Base-by-base conservation (phyloP, 2,888 invertebrate genomes). In the Cordilura impudica region DNA sequence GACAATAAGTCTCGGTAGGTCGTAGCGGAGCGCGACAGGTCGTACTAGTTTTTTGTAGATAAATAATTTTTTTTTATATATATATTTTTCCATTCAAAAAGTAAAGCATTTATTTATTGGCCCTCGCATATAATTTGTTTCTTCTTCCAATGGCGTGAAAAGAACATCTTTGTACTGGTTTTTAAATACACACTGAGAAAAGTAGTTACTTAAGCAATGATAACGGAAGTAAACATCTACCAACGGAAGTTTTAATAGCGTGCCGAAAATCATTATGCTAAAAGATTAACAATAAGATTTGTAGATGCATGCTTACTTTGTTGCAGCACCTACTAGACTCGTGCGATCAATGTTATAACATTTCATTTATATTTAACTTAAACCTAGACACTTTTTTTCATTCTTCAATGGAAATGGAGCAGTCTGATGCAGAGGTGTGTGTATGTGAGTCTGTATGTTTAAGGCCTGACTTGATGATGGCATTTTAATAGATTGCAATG, bases 401-500 rank as follows among this genome's bases (percentile, higher is more conserved):
- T 39, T 8, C 31, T 12, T 10, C 31, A 39, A 4, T 26, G n/a
- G 7, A 21, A 12, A 2, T 47, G 1, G 14, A 6, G 8, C 8
- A 54, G 29, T 29, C 2, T 54, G 3, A 54, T 4, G 1, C 7
- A 21, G 10, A 12, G 7, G 10, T 14, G 2, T 10, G 19, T 8
- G 5, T 35, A 29, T n/a, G 8, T 53, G n/a, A 8, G 19, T 69
- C 4, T 2, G n/a, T 39, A n/a, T 1, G n/a, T 39, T 39, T 39
- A 12, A 39, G n/a, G 35, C 26, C 4, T 58, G 51, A 43, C 26
- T 16, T 56, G 23, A 56, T 69, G 58, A 78, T 53, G 61, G 74
- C 19, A 35, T 74, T 67, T 51, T 66, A 79, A 78, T 69, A 35
- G 56, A 61, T 71, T 56, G 31, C 12, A 19, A 31, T 71, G 51